Evolutionary conservation across 2,113 vertebrate species (phyloP), one percentile per base, ranked within the genome.

Genomic region (Trematomus loennbergii): DNA sequence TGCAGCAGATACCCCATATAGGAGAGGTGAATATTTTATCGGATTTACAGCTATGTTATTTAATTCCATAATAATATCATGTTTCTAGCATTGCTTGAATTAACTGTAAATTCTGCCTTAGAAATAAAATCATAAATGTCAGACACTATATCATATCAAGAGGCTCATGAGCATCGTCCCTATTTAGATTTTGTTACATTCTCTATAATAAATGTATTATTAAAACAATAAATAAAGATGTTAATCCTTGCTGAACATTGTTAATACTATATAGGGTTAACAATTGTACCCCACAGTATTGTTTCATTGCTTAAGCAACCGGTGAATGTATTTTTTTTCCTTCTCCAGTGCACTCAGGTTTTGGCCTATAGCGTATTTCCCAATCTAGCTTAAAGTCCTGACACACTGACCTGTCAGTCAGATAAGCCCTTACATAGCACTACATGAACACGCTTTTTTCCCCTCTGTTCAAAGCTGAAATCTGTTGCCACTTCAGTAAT

Each of bases 401-500:
- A 92, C 83, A 89, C 84, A 85, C 84, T 87, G 86, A 84, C 67
- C 86, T 91, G 85, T 93, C 92, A 90, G 69, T 91, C 88, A 90
- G 79, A 89, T 93, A 90, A 93, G 83, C 46, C 86, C 89, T 90
- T 82, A 88, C 87, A 88, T 86, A 82, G 89, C 81, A 86, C 69
- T 89, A 83, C 85, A 83, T 49, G 86, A 78, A 76, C 76, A 77
- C 18, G 54, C 16, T 84, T 81, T 45, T 22, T 20, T 2, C 12
- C 20, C 40, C 33, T 87, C 75, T 85, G 53, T 89, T 88, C 86
- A 80, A 81, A 90, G 81, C 86, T 89, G 78, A 91, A 91, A 92
- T 91, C 84, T 83, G 83, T 86, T 91, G 85, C 87, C 91, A 88
- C 87, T 90, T 85, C 87, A 88, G 82, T 89, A 91, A 93, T 93